Evolutionary conservation across 2,888 invertebrate species (phyloP).

Genomic region (Lithophane semibrunnea): DNA sequence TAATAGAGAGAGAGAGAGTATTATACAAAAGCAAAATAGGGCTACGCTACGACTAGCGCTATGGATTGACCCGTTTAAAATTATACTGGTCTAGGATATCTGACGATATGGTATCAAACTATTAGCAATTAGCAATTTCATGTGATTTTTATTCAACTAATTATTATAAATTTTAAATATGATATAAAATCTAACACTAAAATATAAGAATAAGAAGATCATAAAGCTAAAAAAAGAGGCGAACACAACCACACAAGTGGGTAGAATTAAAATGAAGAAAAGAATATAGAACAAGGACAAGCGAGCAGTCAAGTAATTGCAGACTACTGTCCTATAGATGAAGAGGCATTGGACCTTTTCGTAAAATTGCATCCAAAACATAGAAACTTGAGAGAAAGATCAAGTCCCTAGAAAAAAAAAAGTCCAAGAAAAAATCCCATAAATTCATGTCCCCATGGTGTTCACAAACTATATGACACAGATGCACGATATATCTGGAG

Average conservation of each 20-base stretch:
- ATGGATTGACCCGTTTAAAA: not conserved
- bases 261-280: not conserved
- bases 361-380: not conserved
- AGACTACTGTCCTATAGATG: not conserved
- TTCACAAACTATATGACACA: conserved; percentile 56
- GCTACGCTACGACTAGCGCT: not conserved
- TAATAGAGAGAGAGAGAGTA: too few relatives aligned
- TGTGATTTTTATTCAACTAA: too few relatives aligned
- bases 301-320: not conserved
- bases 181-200: too few relatives aligned
- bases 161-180: too few relatives aligned
- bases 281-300: not conserved
- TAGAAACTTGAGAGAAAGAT: not conserved
- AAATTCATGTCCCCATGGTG: conserved; percentile 30
- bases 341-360: not conserved
- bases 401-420: not conserved
- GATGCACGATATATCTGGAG: conserved; percentile 55
- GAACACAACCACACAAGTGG: not conserved
- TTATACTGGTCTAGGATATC: not conserved
- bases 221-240: not conserved
- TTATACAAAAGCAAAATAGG: not conserved
- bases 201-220: not conserved
- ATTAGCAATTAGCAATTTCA: not conserved
- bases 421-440: conserved; percentile 7
- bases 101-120: not conserved